Percentiles rank a stretch among this genome's conserved stretches.
Conservation (phyloP, 2,113 vertebrate genomes). For the Misgurnus anguillicaudatus region DNA sequence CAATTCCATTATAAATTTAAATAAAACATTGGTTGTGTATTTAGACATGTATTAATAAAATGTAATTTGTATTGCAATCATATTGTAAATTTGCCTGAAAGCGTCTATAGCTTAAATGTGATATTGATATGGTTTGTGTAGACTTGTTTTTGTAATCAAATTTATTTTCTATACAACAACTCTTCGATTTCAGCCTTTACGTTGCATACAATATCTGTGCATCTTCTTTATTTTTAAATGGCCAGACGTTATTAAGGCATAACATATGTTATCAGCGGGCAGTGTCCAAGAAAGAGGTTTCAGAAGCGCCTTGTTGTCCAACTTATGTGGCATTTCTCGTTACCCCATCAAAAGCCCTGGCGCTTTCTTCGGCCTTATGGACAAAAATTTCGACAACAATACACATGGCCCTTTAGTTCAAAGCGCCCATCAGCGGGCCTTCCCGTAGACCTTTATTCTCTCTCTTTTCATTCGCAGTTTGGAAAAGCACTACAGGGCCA, state of each 20-base stretch:
- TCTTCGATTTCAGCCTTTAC: no score
- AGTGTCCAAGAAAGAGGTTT: conserved; percentile 66
- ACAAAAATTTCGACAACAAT: conserved; percentile 84
- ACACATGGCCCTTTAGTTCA: conserved; percentile 81
- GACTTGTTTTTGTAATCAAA: no score
- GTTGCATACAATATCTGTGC: neutral
- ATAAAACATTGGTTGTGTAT: no score
- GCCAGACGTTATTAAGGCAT: conserved; percentile 71
- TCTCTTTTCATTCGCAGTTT: conserved; percentile 86
- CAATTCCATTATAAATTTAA: no score
- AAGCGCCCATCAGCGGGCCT: conserved; percentile 84
- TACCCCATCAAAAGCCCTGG: conserved; percentile 80
- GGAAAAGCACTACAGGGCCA: conserved; percentile 83
- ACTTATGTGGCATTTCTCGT: conserved; percentile 81
- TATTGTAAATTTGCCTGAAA: no score
- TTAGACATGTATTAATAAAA: no score
- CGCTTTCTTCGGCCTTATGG: conserved; percentile 85
- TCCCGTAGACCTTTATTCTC: conserved; percentile 77
- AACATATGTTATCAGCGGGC: conserved; percentile 85
- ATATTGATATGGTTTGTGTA: no score
- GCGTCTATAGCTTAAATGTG: no score
- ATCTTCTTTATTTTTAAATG: conserved; percentile 37
- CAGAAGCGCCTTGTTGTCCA: conserved; percentile 76
- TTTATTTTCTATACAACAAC: no score
- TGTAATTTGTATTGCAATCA: no score